Evolutionary conservation across 2,113 vertebrate species (phyloP).

Genomic region (Charadrius vociferus): DNA sequence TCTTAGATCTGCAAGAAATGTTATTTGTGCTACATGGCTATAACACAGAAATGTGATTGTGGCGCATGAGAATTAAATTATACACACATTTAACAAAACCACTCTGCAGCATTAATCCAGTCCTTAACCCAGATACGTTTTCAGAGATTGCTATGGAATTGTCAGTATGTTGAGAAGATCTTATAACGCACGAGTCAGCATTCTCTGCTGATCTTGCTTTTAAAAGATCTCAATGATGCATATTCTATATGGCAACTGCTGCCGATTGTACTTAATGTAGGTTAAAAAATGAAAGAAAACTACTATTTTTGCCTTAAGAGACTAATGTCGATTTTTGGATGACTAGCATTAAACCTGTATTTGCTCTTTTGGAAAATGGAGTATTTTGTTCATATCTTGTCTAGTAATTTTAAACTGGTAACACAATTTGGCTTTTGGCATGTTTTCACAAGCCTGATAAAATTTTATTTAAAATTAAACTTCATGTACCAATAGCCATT

Average conservation of each 20-base stretch:
- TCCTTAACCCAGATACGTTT: neutral
- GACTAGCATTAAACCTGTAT: constrained; percentile 22
- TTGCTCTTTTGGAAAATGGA: constrained; percentile 9
- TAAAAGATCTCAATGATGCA: constrained; percentile 38
- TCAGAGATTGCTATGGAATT: neutral
- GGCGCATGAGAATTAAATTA: neutral
- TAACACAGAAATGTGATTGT: neutral
- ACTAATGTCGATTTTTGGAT: constrained; percentile 13
- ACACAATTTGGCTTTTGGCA: constrained; percentile 5
- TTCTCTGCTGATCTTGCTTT: neutral
- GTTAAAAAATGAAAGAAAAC: constrained; percentile 14
- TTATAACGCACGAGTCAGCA: neutral
- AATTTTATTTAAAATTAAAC: constrained; percentile 21
- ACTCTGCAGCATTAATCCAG: neutral
- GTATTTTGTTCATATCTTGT: neutral
- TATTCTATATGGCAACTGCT: neutral
- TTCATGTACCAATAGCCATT: neutral
- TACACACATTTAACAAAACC: neutral
- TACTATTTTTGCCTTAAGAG: constrained; percentile 55
- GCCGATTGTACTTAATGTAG: neutral
- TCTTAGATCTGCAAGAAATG: constrained; percentile 14
- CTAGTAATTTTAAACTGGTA: neutral
- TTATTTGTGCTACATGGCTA: neutral
- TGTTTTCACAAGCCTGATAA: neutral
- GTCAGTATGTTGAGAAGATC: constrained; percentile 46